Conservation (phyloP, 2,113 vertebrate species). For the Bubalus kerabau region DNA sequence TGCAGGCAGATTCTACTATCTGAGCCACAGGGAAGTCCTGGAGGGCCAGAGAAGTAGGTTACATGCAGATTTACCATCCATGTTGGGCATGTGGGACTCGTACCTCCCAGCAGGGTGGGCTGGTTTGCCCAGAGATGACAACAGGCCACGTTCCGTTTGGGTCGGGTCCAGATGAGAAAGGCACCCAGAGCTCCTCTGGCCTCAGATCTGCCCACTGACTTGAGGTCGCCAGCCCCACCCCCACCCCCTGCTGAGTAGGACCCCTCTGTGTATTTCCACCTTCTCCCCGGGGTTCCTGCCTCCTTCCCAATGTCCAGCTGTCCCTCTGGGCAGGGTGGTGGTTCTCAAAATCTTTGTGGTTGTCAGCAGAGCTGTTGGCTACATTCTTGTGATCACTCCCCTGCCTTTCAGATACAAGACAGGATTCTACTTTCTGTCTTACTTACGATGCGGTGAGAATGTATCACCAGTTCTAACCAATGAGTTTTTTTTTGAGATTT, state of each 20-base stretch:
- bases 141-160: background rate
- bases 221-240: accelerated
- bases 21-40: background rate
- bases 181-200: background rate
- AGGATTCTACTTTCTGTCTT: background rate
- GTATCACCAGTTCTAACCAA: background rate
- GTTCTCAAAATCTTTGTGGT: background rate
- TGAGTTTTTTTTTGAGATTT: background rate
- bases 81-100: accelerated
- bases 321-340: background rate
- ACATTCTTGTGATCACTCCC: background rate
- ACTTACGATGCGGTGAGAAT: background rate
- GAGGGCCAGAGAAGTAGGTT: background rate
- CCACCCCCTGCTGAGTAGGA: accelerated
- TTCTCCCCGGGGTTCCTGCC: background rate
- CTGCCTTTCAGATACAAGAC: no score
- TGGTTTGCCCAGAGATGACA: background rate
- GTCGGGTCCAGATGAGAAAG: background rate
- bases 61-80: accelerated
- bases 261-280: background rate
- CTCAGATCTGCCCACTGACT: background rate
- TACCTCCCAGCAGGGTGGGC: background rate
- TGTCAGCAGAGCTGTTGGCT: no score
- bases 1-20: background rate
- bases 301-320: background rate